These are phyloP conservation scores for Eupleurogrammus muticus DNA, from an alignment of 2,797 vertebrate species.

Conservation along the genomic window DNA sequence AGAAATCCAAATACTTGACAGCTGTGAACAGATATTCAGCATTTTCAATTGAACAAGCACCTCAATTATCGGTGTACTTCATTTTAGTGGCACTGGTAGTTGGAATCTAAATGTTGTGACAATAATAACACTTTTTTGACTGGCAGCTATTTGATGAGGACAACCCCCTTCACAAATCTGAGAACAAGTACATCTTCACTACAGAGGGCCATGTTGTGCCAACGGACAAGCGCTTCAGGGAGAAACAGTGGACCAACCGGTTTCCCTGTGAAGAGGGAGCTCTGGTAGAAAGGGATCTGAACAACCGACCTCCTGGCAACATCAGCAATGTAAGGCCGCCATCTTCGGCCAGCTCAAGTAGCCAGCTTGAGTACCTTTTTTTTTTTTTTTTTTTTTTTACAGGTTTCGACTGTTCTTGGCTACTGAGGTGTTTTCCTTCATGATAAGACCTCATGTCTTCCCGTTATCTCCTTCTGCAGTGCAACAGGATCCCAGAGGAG, in stretches of 20 bases:
- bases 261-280: slow-evolving; percentile 78
- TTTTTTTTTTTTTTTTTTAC: no score
- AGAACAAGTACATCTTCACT: slow-evolving; percentile 96
- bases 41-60: neutral
- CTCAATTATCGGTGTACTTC: no score
- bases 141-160: slow-evolving; percentile 96
- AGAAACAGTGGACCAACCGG: slow-evolving; percentile 89
- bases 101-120: neutral
- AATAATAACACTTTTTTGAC: neutral
- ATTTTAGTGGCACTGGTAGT: neutral
- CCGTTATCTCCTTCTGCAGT: slow-evolving; percentile 79
- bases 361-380: neutral
- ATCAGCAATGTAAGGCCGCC: slow-evolving; percentile 84
- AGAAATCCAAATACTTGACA: slow-evolving; percentile 3
- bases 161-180: slow-evolving; percentile 94
- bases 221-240: slow-evolving; percentile 91
- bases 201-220: slow-evolving; percentile 97
- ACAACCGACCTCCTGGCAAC: slow-evolving; percentile 79
- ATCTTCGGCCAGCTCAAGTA: neutral
- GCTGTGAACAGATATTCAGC: neutral
- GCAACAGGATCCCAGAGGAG: slow-evolving; percentile 93
- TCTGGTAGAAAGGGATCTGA: slow-evolving; percentile 53
- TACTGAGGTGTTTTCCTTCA: neutral
- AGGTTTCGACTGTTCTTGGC: neutral
- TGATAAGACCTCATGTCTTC: neutral